Conservation (phyloP, 2,797 vertebrate genomes). For the Sternotherus odoratus region DNA sequence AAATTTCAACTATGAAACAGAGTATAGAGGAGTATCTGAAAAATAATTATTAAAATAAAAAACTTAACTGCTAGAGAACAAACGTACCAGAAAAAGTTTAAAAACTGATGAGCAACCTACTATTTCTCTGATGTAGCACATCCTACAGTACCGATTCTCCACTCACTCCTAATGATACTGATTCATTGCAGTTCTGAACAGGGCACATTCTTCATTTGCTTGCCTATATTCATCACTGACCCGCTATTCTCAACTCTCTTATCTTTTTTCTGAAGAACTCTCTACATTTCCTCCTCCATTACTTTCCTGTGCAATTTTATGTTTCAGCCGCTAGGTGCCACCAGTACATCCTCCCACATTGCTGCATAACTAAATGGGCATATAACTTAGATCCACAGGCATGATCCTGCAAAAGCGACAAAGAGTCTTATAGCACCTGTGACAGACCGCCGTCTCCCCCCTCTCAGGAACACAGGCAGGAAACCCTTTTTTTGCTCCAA, state of each 20-base stretch:
- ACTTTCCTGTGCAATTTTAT: not conserved
- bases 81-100: not conserved
- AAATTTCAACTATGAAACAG: not conserved
- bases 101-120: slow-evolving; percentile 5
- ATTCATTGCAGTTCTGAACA: slow-evolving; percentile 24
- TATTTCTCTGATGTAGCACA: not conserved
- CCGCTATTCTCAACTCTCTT: not conserved
- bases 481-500: no score
- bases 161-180: not conserved
- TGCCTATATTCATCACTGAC: not conserved
- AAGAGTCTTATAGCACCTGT: no score
- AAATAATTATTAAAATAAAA: not conserved
- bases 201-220: not conserved
- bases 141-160: not conserved
- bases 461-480: no score
- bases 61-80: slow-evolving; percentile 24
- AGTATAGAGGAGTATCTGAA: not conserved
- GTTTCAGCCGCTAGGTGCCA: slow-evolving; percentile 51
- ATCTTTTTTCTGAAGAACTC: not conserved
- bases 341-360: not conserved
- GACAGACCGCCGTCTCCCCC: no score
- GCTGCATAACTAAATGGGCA: not conserved
- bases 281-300: not conserved
- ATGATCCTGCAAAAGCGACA: no score
- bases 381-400: fast-evolving